Evolutionary conservation across 2,113 vertebrate species (phyloP).

Genomic region (Bucco capensis): DNA sequence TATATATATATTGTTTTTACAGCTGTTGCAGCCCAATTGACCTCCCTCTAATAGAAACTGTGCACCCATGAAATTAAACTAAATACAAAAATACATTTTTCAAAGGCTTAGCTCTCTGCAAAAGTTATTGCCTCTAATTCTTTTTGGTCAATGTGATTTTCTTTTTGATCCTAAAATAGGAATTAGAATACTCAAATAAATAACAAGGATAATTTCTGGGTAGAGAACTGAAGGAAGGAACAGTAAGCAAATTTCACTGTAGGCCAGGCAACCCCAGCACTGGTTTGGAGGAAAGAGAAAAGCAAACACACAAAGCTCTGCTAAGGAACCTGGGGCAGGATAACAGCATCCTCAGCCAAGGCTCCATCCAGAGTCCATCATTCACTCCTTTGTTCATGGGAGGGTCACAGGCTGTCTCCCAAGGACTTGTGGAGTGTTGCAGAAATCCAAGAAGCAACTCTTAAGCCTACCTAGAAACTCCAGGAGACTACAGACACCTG

Average conservation of each 20-base stretch:
- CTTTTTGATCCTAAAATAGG: conserved; percentile 22
- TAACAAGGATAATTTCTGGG: background rate
- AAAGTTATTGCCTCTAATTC: conserved; percentile 7
- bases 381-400: background rate
- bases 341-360: background rate
- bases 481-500: background rate
- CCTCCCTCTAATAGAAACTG: background rate
- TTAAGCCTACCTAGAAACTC: background rate
- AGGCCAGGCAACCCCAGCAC: background rate
- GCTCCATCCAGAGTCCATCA: background rate
- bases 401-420: background rate
- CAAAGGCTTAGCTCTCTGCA: background rate
- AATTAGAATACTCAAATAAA: conserved; percentile 46
- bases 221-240: background rate
- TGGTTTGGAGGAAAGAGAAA: background rate
- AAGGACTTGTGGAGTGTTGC: background rate
- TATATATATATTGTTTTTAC: background rate
- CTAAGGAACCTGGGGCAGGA: background rate
- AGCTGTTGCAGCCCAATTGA: background rate
- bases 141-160: background rate
- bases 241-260: background rate
- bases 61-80: conserved; percentile 43
- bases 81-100: background rate
- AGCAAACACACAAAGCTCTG: background rate
- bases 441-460: background rate